phyloP scores from a whole-genome alignment of 2,888 invertebrate species.

The Pseudococcus longispinus region DNA sequence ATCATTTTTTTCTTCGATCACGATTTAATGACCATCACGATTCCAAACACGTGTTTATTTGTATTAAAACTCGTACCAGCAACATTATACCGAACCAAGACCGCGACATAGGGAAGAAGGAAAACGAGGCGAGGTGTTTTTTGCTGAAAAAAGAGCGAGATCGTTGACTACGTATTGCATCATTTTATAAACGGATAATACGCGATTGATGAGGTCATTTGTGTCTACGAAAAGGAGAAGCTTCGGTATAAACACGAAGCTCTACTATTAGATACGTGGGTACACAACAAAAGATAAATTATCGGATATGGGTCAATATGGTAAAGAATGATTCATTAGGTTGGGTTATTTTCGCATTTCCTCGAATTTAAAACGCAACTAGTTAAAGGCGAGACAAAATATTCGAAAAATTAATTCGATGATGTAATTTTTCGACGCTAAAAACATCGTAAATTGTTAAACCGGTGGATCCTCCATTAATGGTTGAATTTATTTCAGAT shows the following conservation, averaged over 20 bases:
- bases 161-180: background rate
- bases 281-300: background rate
- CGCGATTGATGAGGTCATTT: background rate
- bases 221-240: background rate
- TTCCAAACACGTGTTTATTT: slow-evolving; percentile 10
- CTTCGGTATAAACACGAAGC: background rate
- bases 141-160: background rate
- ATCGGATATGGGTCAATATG: background rate
- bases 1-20: background rate
- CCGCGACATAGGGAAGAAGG: background rate
- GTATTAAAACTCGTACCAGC: background rate
- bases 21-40: slow-evolving; percentile 13
- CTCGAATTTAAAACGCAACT: background rate
- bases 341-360: background rate
- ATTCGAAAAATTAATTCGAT: background rate
- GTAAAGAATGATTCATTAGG: background rate
- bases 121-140: background rate
- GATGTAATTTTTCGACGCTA: background rate
- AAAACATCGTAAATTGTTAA: background rate
- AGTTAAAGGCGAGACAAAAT: background rate
- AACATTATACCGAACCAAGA: background rate
- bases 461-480: background rate
- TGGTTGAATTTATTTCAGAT: slow-evolving; percentile 4
- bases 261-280: background rate
- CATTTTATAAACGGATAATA: background rate